Evolutionary conservation across 2,113 vertebrate genomes (phyloP).

Genomic region (Corythornis cristatus): DNA sequence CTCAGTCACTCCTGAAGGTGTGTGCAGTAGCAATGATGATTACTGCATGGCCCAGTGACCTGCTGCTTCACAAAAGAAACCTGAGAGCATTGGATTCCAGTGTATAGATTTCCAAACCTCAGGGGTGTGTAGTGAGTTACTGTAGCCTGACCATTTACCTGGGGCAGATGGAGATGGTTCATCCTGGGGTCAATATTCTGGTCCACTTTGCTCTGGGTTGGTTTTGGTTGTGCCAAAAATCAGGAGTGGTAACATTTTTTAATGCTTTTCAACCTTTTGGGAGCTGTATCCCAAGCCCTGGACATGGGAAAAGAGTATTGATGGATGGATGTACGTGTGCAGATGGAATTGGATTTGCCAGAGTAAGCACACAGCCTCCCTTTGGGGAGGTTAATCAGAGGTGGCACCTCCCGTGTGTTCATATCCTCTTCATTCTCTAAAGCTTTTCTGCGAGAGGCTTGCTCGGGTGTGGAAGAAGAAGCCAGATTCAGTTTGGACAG

Average conservation of each 20-base stretch:
- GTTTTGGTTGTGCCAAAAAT: not conserved
- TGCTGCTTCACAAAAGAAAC: not conserved
- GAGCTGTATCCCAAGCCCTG: not conserved
- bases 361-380: not conserved
- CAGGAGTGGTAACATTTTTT: not conserved
- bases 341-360: not conserved
- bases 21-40: not conserved
- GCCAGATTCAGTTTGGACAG: too few species aligned
- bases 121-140: not conserved
- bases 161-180: not conserved
- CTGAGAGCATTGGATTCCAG: not conserved
- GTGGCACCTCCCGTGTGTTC: not conserved
- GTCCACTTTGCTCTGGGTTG: not conserved
- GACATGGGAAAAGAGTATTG: not conserved
- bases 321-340: not conserved
- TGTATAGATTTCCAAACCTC: not conserved
- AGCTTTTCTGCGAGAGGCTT: rapidly evolving
- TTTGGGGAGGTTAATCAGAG: not conserved
- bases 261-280: not conserved
- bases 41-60: not conserved
- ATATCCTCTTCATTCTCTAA: not conserved
- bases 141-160: not conserved
- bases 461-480: not conserved
- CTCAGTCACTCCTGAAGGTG: not conserved
- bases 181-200: not conserved